These are phyloP conservation scores for Iphiclides podalirius DNA, from an alignment of 2,888 invertebrate species.

Conservation along the genomic window DNA sequence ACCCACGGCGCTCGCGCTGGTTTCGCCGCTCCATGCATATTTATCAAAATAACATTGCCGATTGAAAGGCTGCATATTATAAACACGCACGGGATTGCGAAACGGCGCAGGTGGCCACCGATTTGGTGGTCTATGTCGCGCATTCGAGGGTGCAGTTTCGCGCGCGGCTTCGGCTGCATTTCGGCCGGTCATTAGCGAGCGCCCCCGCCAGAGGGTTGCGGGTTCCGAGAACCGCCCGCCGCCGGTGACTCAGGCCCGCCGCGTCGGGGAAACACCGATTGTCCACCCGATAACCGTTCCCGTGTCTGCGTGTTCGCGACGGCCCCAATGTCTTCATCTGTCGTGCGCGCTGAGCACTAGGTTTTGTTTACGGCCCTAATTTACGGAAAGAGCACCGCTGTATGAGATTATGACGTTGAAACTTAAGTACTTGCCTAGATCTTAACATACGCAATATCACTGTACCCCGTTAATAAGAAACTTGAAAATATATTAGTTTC, in stretches of 20 bases:
- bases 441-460: no score
- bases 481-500: no score
- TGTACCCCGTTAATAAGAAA: no score
- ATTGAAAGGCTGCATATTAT: conserved; percentile 79
- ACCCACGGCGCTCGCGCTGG: conserved; percentile 63
- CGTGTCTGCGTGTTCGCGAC: conserved; percentile 50
- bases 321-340: conserved; percentile 31
- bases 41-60: conserved; percentile 78
- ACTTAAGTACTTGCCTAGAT: no score
- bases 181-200: conserved; percentile 69
- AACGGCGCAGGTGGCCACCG: conserved; percentile 47
- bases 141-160: conserved; percentile 68
- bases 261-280: conserved; percentile 63
- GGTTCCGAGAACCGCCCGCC: conserved; percentile 62
- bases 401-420: no score
- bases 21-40: conserved; percentile 77
- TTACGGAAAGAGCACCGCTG: background rate
- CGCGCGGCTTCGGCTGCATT: conserved; percentile 52
- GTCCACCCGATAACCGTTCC: conserved; percentile 57
- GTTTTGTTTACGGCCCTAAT: background rate
- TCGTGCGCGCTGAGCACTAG: background rate
- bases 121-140: conserved; percentile 64
- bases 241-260: conserved; percentile 59
- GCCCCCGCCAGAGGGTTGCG: conserved; percentile 65
- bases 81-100: conserved; percentile 72